Base-by-base conservation (phyloP, 2,888 invertebrate genomes). In the Andrena chrysosceles region DNA sequence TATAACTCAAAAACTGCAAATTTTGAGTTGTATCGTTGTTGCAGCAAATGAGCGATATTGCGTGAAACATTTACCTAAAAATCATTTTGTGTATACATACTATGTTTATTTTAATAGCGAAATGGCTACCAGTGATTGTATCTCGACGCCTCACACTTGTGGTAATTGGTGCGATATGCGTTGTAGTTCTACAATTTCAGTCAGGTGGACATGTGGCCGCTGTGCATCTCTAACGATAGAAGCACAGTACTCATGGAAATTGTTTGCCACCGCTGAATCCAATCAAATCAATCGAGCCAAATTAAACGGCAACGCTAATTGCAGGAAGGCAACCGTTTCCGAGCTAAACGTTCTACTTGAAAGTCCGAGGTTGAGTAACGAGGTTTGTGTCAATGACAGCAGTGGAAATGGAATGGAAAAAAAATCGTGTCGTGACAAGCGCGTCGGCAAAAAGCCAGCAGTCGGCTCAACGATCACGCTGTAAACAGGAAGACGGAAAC, bases 401-500 rank as follows among this genome's bases (percentile, higher is more conserved):
- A 56, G 1, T 48, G 62, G 67, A 71, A 74, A 69, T 26, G 60
- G 29, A 29, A 42, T 31, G 20, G 33, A 16, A 59, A 23, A 48
- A 59, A 56, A 35, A 29, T 2, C 23, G n/a, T 16, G 52, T 49
- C 48, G 56, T 31, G 77, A 67, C 48, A 60, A 52, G 56, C 49
- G 8, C 42, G 64, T 20, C 80, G 80, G 87, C 81, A 80, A 77
- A 72, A 60, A 71, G 84, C 85, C 81, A 82, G 69, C 66, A 35
- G 35, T 20, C 56, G 74, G 68, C 63, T 59, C 42, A 26, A 31
- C 48, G 75, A 80, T 77, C 73, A 42, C 78, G 68, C 20, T 56
- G 64, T 69, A 87, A 85, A 85, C 81, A 81, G 81, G 82, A 85
- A 85, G 67, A 64, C 73, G 83, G 79, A 86, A 87, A 83, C 59